Evolutionary conservation across 2,888 invertebrate species (phyloP), one percentile per base, ranked within the genome.

Genomic region (Nymphalis polychloros): DNA sequence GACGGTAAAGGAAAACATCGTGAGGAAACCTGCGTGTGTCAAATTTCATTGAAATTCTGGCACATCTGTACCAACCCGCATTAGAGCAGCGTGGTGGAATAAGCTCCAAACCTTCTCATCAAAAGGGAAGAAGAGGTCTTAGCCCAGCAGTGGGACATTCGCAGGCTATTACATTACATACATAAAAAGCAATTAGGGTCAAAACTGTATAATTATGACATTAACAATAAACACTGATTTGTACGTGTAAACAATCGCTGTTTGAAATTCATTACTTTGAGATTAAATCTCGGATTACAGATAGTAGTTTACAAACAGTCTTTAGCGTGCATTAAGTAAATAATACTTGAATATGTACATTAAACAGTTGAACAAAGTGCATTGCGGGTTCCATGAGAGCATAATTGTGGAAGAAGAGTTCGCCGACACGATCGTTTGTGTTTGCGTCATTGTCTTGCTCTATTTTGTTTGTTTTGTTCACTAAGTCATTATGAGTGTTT

Each of bases 341-440:
- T 69, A 66, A 66, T 69, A 69, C 62, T 62, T 41, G 59, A 66
- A 59, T 52, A 31, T 53, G 63, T 55, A 17, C 53, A 31, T 63
- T 68, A 68, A 68, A 79, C 78, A 79, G 76, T 80, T 79, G 81
- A 80, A 78, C 75, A 80, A 82, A 82, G 81, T 82, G 84, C 86
- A 84, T 79, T 85, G 84, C 82, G 82, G 84, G 67, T 77, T 72
- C 72, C 63, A 65, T 68, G 74, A 83, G 79, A 79, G 81, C 79
- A 80, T 82, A 81, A 82, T 84, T 82, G 82, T 77, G 78, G 75
- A 67, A 71, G 68, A 59, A 76, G 75, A 69, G 68, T 71, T 73
- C 76, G 70, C 74, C 71, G 74, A 76, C 77, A 77, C 67, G 67
- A 72, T 79, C 79, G 80, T 85, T 85, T 83, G 76, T 71, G 75